These are phyloP conservation scores for Rhizomys pruinosus DNA, from an alignment of 2,113 vertebrate genomes.

Conservation along the genomic window DNA sequence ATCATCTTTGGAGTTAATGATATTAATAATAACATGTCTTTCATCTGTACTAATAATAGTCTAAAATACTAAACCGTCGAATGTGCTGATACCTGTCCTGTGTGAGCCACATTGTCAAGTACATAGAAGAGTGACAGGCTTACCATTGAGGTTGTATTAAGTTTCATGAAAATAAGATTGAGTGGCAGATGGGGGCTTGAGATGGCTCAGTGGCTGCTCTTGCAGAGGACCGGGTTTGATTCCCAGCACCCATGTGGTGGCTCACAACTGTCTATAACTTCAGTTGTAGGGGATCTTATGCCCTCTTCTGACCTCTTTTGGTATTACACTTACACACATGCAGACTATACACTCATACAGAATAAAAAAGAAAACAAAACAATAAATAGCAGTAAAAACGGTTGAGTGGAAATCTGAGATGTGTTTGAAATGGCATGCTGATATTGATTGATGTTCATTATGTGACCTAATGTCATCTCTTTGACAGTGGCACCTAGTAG, in stretches of 20 bases:
- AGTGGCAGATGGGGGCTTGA: too few relatives aligned
- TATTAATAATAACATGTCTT: not conserved
- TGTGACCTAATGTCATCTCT: not conserved
- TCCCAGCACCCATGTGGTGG: too few relatives aligned
- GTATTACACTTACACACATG: too few relatives aligned
- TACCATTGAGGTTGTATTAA: not conserved
- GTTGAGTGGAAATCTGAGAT: not conserved
- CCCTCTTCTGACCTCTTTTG: too few relatives aligned
- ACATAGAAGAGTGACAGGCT: not conserved
- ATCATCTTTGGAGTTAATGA: slow-evolving; percentile 5
- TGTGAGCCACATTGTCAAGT: not conserved
- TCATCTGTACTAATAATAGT: not conserved
- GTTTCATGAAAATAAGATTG: not conserved
- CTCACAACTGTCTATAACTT: too few relatives aligned
- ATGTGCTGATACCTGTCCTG: not conserved
- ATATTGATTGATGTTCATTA: not conserved
- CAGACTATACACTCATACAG: too few relatives aligned
- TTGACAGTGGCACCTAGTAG: not conserved
- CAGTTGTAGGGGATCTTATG: too few relatives aligned
- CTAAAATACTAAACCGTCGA: not conserved
- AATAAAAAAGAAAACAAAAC: too few relatives aligned
- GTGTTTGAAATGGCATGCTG: not conserved
- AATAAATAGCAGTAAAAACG: too few relatives aligned
- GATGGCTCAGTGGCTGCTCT: too few relatives aligned
- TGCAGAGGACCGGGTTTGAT: too few relatives aligned